These are phyloP conservation scores for Mohoua ochrocephala DNA, from an alignment of 2,113 vertebrate species.

Conservation along the genomic window DNA sequence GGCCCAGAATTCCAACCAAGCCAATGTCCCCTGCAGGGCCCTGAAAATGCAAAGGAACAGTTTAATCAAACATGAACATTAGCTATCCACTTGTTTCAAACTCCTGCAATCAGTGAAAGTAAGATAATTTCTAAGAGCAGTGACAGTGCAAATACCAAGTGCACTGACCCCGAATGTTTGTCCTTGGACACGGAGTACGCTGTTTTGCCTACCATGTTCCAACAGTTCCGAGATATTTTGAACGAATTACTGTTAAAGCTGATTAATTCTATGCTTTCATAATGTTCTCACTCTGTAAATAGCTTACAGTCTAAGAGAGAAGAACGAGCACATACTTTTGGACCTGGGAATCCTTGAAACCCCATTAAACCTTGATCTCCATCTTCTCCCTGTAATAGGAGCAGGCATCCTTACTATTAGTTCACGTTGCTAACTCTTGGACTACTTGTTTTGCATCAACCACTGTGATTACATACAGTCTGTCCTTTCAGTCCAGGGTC, in stretches of 20 bases:
- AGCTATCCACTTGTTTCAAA: background rate
- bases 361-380: slow-evolving; percentile 87
- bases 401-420: background rate
- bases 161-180: background rate
- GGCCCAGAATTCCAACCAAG: slow-evolving; percentile 82
- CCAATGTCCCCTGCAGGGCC: slow-evolving; percentile 87
- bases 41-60: slow-evolving; percentile 66
- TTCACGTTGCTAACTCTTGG: background rate
- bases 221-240: background rate
- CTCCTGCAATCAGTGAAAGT: background rate
- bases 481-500: slow-evolving; percentile 84
- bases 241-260: slow-evolving; percentile 4
- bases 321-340: slow-evolving; percentile 78
- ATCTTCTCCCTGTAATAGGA: slow-evolving; percentile 83
- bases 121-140: background rate
- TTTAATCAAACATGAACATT: background rate
- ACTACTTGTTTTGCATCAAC: background rate
- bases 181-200: background rate
- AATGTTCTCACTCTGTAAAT: background rate
- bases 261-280: background rate
- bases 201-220: background rate
- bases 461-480: slow-evolving; percentile 72
- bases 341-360: slow-evolving; percentile 92
- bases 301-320: background rate
- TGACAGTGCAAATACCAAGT: background rate